Evolutionary conservation across 2,888 invertebrate species (phyloP).

Genomic region (Netelia virgata): DNA sequence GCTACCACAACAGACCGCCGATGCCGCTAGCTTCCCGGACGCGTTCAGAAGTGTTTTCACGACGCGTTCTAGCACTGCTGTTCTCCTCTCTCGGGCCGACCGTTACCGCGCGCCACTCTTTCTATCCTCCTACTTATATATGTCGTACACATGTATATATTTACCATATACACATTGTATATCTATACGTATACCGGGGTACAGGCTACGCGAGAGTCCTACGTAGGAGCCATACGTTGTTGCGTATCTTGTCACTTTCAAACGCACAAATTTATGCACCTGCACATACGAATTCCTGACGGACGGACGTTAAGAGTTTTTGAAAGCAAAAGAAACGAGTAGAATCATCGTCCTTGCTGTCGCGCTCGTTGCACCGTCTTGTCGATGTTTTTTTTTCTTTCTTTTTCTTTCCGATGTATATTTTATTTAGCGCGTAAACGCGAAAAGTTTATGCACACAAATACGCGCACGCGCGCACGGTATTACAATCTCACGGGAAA

Average conservation of each 20-base stretch:
- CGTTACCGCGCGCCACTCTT: constrained; percentile 62
- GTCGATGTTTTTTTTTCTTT: constrained; percentile 15
- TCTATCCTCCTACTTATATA: constrained; percentile 7
- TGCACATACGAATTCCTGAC: neutral
- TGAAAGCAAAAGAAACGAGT: constrained; percentile 50
- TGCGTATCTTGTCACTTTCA: neutral
- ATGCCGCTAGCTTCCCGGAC: constrained; percentile 61
- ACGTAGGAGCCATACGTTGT: neutral
- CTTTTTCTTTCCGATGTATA: neutral
- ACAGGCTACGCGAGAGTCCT: neutral
- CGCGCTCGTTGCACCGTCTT: neutral
- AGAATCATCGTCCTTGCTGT: constrained; percentile 52
- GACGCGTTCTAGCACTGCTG: constrained; percentile 51
- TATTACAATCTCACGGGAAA: neutral
- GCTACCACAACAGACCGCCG: constrained; percentile 51
- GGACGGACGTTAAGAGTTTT: constrained; percentile 36
- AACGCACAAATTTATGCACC: neutral
- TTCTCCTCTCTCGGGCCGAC: constrained; percentile 55
- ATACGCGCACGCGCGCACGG: constrained; percentile 21
- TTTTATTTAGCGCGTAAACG: neutral
- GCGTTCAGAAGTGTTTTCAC: constrained; percentile 68
- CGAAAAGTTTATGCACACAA: neutral
- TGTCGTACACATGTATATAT: neutral
- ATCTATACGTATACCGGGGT: neutral
- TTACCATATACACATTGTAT: constrained; percentile 8